Evolutionary conservation across 2,797 vertebrate genomes (phyloP), one percentile per base, ranked within the genome.

Genomic region (Eidolon dupreanum): DNA sequence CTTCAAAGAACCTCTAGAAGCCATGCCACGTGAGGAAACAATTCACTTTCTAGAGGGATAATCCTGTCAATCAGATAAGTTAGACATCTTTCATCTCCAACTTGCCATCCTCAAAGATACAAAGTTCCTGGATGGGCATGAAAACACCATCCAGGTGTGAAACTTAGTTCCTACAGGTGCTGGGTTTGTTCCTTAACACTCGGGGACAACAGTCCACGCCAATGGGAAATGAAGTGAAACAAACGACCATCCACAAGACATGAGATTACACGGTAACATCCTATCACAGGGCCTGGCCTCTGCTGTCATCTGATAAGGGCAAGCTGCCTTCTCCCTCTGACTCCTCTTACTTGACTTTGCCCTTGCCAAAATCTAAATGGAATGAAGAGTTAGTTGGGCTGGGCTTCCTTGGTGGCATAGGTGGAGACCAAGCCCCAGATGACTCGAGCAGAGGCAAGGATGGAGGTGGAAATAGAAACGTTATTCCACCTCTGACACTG

Each of bases 51-150:
- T 65, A 92, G 17, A 81, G 19, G 6, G 31, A 49, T 6, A 8
- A 6, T 70, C 63, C 46, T 81, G 95, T 95, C 73, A 88, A 92
- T 63, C 71, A 88, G 9, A 15, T 91, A 46, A 84, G 33, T 82
- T 74, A 75, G 7, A n/a, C 95, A 89, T 68, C 19, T 66, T 65
- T 94, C 51, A 28, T 38, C 24, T 66, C 75, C 78, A 70, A 82
- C 26, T 31, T 31, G 41, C 81, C 78, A 77, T 68, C 68, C 6
- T 4, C 2, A 63, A 59, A 9, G 77, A 94, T 15, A 81, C 6
- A 19, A 38, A 81, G 82, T 97, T 94, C 90, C 49, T 77, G n/a
- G 36, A 20, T 75, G 78, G 83, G 36, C 55, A 75, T 6, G 36
- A 93, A 94, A 94, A 95, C 0, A 73, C 1, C 28, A 26, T 88